Conservation (phyloP, 2,888 invertebrate genomes). For the Siphlonurus alternatus region DNA sequence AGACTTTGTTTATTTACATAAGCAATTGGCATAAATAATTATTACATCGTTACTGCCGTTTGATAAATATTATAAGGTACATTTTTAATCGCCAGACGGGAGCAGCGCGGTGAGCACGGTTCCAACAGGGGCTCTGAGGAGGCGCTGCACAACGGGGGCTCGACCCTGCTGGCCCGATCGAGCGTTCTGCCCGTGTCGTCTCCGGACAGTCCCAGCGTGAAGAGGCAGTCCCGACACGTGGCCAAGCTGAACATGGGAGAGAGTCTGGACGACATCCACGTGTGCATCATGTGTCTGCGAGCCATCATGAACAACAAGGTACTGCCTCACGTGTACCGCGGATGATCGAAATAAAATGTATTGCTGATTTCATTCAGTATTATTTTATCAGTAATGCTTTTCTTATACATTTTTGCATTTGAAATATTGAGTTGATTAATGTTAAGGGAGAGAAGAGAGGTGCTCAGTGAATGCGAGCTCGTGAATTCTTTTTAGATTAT, state of each 20-base stretch:
- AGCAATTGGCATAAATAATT: not conserved
- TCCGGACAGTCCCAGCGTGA: conserved; percentile 48
- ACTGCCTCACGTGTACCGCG: no score
- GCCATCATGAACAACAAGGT: conserved; percentile 99
- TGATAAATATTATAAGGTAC: no score
- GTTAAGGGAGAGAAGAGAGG: no score
- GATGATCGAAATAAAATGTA: no score
- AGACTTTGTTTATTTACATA: not conserved
- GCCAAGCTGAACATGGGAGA: conserved; percentile 87
- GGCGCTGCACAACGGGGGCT: not conserved
- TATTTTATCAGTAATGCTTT: not conserved
- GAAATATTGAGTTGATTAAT: no score
- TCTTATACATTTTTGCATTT: conserved; percentile 17
- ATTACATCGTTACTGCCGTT: not conserved
- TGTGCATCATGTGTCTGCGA: conserved; percentile 96
- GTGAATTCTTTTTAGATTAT: no score
- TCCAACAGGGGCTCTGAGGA: not conserved
- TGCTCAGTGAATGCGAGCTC: no score
- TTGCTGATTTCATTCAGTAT: no score
- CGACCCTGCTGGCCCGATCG: not conserved
- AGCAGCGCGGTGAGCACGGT: not conserved
- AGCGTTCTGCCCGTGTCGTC: conserved; percentile 31
- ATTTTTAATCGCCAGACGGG: not conserved
- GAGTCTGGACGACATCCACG: conserved; percentile 95
- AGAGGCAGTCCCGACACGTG: conserved; percentile 65